Evolutionary conservation across 2,113 vertebrate species (phyloP), one percentile per base, ranked within the genome.

Genomic region (Vicugna pacos): DNA sequence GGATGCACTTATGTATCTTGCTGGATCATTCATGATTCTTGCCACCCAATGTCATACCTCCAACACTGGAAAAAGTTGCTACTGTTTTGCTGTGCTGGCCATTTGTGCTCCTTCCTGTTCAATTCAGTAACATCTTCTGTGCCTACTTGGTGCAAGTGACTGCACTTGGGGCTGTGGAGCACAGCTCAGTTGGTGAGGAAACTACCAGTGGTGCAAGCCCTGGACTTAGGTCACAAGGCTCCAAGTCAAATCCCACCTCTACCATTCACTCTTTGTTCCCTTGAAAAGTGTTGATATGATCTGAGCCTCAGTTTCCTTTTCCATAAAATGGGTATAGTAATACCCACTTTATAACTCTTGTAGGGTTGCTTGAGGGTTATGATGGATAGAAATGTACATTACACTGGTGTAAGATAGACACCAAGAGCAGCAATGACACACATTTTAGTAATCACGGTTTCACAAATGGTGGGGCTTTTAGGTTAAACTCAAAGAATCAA

Each of bases 231-330:
- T 46, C 16, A 50, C 46, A 58, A 67, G n/a, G 15, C 11, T 84
- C 89, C 70, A 46, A 17, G 5, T 67, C 52, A 48, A 7, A 62
- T 32, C 24, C 56, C 13, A n/a, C 9, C n/a, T 73, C 64, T 87
- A 60, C 14, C 8, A 0, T 87, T 62, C 38, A 67, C 26, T 91
- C 16, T 26, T 72, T 26, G 19, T 48, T 77, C n/a, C 13, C 56
- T 62, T 79, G 8, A 24, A 77, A 70, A 32, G 30, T 69, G 5
- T 35, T 64, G 26, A 5, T 89, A 30, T 56, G 24, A 60, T 85
- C 72, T 32, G n/a, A 60, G 65, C 9, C 42, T 65, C 35, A 6
- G n/a, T 85, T 93, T 92, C 28, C 20, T 94, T 96, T 89, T 80
- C 50, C 3, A 6, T 80, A 64, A 65, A 85, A 73, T 6, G 50